Percentiles rank a stretch among this genome's conserved stretches.
Conservation (phyloP, 2,888 invertebrate species). For the Coenonympha arcania region DNA sequence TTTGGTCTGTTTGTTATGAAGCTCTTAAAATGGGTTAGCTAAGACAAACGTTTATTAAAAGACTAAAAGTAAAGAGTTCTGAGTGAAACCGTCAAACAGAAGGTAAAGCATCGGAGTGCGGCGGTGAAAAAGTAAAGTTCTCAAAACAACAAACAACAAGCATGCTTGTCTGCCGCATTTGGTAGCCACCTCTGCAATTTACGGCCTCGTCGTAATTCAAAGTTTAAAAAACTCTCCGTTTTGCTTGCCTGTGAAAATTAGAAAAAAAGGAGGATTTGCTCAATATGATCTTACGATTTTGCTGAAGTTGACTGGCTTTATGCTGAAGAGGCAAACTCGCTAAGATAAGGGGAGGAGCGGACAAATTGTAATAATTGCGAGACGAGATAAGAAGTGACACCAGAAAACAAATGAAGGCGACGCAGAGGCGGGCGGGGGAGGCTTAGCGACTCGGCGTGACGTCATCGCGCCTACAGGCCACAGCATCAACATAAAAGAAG, state of each 20-base stretch:
- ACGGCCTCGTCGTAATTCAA: constrained; percentile 63
- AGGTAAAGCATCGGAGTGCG: constrained; percentile 46
- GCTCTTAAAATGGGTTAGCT: neutral
- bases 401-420: constrained; percentile 73
- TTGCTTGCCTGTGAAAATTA: constrained; percentile 50
- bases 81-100: constrained; percentile 51
- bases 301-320: constrained; percentile 67
- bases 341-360: constrained; percentile 73
- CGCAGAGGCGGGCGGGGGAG: constrained; percentile 37
- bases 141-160: constrained; percentile 55
- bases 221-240: constrained; percentile 53
- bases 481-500: constrained; percentile 37
- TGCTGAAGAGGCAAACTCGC: constrained; percentile 67
- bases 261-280: constrained; percentile 49
- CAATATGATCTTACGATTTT: constrained; percentile 68
- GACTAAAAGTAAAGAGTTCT: constrained; percentile 16
- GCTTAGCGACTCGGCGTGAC: constrained; percentile 43
- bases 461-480: constrained; percentile 44
- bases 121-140: constrained; percentile 55
- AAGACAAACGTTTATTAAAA: constrained; percentile 20
- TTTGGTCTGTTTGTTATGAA: too few relatives aligned
- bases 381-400: constrained; percentile 73
- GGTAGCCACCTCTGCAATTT: constrained; percentile 60
- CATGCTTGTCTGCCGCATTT: constrained; percentile 50
- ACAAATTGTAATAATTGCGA: constrained; percentile 75